Evolutionary conservation across 1,140 invertebrate genomes (phyloP).

Genomic region (Sminthurinus signatus): DNA sequence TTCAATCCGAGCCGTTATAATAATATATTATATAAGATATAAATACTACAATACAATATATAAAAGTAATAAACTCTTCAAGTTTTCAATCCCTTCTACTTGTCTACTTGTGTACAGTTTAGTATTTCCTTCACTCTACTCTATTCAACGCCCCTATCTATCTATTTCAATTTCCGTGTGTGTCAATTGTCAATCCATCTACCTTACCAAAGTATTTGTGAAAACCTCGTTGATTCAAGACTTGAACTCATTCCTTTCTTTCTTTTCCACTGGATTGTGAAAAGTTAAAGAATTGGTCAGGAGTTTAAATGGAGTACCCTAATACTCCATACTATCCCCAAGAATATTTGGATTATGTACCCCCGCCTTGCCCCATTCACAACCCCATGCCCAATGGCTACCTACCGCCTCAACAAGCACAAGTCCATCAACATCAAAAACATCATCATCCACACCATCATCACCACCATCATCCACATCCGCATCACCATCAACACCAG

Average conservation of each 20-base stretch:
- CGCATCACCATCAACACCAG: conserved; percentile 41
- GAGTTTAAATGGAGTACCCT: conserved; percentile 36
- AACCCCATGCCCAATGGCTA: conserved; percentile 41
- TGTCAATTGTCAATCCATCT: too few species aligned
- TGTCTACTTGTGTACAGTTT: too few species aligned
- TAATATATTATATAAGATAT: too few species aligned
- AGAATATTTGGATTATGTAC: conserved; percentile 40
- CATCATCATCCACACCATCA: conserved; percentile 38
- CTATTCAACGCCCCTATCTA: too few species aligned
- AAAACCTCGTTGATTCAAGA: too few species aligned
- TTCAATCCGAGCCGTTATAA: not conserved
- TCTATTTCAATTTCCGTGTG: too few species aligned
- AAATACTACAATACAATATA: too few species aligned
- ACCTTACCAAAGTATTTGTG: not conserved
- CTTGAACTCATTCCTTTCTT: too few species aligned
- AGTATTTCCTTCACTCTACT: too few species aligned
- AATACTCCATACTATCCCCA: conserved; percentile 38
- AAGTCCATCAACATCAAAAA: conserved; percentile 41
- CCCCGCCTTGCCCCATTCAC: conserved; percentile 42
- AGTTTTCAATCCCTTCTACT: too few species aligned
- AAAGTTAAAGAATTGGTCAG: conserved; percentile 10
- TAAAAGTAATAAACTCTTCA: too few species aligned
- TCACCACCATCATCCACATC: conserved; percentile 39
- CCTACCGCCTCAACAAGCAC: conserved; percentile 37
- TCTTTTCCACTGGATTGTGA: not conserved